Base-by-base conservation (phyloP, 2,113 vertebrate species). In the Hassar affinis region DNA sequence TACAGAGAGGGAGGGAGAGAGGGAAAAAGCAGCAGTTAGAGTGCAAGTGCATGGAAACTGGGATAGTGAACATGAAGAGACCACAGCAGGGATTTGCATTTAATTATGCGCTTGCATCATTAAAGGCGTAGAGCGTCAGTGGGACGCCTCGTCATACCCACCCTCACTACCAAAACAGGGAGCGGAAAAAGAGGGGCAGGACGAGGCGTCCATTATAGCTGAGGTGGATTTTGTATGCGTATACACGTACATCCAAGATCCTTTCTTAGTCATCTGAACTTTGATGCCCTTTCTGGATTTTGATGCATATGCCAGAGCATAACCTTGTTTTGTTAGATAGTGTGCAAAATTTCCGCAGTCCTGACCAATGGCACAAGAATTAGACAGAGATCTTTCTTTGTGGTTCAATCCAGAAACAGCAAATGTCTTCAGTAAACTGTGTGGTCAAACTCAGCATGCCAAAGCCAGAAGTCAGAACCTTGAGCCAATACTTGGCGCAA, bases 221-320 rank as follows among this genome's bases (percentile, higher is more conserved):
- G 85, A 56, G 87, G 87, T 83, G 82, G 81, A 88, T 81, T 86
- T 86, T 89, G 89, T 71, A n/a, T 49, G 66, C 49, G 22, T 22
- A 61, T 27, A 10, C 33, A 47, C n/a, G 27, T 25, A 76, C 10
- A 38, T 56, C 20, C 51, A 74, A 52, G 54, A 42, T 79, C 18
- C n/a, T 45, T 59, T 79, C 38, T 79, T 78, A 35, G 51, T 56
- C 75, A 78, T 59, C 74, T 45, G n/a, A 33, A 54, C 30, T 79
- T 61, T 72, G 52, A 33, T 79, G 78, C 27, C 38, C 12, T 33
- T 11, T 62, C 18, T 62, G n/a, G 45, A 42, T 45, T 17, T 56
- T 49, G 20, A 69, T 68, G 51, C 15, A 49, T 78, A 51, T 33
- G 30, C 27, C 33, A 69, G 51, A 57, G 38, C 30, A 45, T 42